Evolutionary conservation across 2,888 invertebrate species (phyloP).

Genomic region (Mythimna albipuncta): DNA sequence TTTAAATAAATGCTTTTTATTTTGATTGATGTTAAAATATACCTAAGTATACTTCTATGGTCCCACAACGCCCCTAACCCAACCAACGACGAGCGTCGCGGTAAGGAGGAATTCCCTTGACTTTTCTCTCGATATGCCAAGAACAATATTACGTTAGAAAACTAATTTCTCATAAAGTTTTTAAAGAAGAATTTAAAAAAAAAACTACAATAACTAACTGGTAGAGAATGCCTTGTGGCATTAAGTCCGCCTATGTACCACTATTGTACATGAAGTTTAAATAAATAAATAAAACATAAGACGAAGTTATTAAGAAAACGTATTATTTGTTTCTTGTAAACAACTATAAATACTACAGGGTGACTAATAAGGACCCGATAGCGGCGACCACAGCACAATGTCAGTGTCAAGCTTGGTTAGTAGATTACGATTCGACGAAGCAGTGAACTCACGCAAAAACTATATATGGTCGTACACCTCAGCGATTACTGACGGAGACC

Average conservation of each 20-base stretch:
- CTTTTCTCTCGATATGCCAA: not conserved
- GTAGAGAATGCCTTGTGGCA: no score
- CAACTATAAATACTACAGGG: slow-evolving; percentile 39
- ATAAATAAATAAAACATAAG: no score
- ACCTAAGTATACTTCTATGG: not conserved
- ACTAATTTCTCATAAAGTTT: no score
- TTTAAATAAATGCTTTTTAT: no score
- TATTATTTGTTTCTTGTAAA: slow-evolving; percentile 10
- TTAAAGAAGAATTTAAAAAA: not conserved
- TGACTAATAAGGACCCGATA: slow-evolving; percentile 50
- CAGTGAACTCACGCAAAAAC: slow-evolving; percentile 71
- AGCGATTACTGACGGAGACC: slow-evolving; percentile 69
- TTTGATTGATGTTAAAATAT: not conserved
- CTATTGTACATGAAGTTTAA: no score
- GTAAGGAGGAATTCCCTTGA: not conserved
- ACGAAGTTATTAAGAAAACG: not conserved
- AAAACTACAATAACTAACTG: no score
- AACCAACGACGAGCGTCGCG: not conserved
- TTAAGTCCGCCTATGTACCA: no score
- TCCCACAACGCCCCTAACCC: not conserved
- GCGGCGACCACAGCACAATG: slow-evolving; percentile 69
- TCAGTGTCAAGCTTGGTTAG: slow-evolving; percentile 72
- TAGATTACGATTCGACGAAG: slow-evolving; percentile 68
- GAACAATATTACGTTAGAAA: not conserved
- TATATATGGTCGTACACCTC: slow-evolving; percentile 81